These are phyloP conservation scores for Cerastoderma edule DNA, from an alignment of 2,888 invertebrate genomes.

Conservation along the genomic window DNA sequence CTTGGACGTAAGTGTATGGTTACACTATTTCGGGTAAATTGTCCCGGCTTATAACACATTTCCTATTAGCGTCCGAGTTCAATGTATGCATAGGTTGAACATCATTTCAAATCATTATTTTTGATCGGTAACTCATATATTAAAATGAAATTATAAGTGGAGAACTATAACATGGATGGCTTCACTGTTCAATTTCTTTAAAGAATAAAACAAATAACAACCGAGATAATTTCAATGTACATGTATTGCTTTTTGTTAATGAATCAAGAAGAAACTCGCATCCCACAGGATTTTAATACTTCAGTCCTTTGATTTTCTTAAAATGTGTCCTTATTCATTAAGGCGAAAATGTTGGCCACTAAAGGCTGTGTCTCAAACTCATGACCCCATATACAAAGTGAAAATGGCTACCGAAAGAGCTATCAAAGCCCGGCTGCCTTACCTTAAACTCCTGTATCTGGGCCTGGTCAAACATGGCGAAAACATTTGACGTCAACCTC, in stretches of 20 bases:
- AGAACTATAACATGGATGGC: too few species aligned
- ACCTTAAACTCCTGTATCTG: slow-evolving; percentile 84
- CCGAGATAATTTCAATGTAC: too few species aligned
- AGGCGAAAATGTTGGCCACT: not conserved
- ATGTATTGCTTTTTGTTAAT: too few species aligned
- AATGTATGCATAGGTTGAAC: not conserved
- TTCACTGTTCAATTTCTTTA: too few species aligned
- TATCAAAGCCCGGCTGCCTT: slow-evolving; percentile 8
- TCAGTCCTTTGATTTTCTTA: not conserved
- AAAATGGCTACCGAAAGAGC: not conserved
- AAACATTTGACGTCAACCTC: slow-evolving; percentile 83
- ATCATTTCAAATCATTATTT: too few species aligned
- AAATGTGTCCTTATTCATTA: not conserved
- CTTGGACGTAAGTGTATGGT: not conserved
- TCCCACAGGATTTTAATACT: not conserved
- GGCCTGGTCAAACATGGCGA: slow-evolving; percentile 83
- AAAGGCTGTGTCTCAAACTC: not conserved
- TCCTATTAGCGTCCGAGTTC: not conserved
- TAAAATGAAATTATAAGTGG: too few species aligned
- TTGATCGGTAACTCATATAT: too few species aligned
- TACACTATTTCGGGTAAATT: not conserved
- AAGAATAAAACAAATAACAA: too few species aligned
- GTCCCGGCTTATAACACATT: not conserved
- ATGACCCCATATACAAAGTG: not conserved
- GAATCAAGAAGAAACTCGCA: not conserved